Evolutionary conservation across 2,797 vertebrate genomes (phyloP), one percentile per base, ranked within the genome.

Genomic region (Jordanella pulchra): DNA sequence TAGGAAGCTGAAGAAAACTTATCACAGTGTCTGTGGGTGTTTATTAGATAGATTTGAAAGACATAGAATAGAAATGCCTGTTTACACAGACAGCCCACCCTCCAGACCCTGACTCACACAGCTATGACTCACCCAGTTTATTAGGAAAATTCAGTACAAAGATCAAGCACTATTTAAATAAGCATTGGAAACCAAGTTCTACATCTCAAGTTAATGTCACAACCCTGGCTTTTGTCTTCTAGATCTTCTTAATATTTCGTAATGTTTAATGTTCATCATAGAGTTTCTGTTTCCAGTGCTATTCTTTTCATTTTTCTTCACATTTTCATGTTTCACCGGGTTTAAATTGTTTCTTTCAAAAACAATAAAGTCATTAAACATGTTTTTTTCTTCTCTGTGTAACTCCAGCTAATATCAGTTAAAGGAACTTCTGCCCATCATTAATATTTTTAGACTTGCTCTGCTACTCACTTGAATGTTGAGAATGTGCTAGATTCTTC

Each of bases 91-190:
- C 15, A 39, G 14, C 71, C 42, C 6, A 25, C 50, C 30, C 71
- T 68, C 71, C 78, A 75, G 28, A 69, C 12, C 44, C 3, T 82
- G 80, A 84, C 51, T 79, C 78, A 80, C 39, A 50, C 64, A 69
- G 71, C n/a, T 0, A 23, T 81, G 74, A 77, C 54, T 68, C 73
- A 58, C 7, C 65, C 32, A 15, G 27, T 44, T 73, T n/a, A 42
- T 74, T 44, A 9, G 30, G 7, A 73, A 42, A 35, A 42, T 42
- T 55, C 53, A 14, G 11, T 12, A 2, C 64, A 1, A 1, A 18
- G 23, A 63, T 68, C 35, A 48, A 28, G 44, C 44, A 30, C 5
- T n/a, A 12, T 68, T 58, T 42, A 11, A 32, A 30, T 15, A 5
- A 3, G 1, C 28, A 18, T 0, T 1, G 0, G 39, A 58, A 28